Percentiles rank a stretch among this genome's conserved stretches.
Conservation (phyloP, 2,113 vertebrate species). For the Poeciliopsis retropinna region DNA sequence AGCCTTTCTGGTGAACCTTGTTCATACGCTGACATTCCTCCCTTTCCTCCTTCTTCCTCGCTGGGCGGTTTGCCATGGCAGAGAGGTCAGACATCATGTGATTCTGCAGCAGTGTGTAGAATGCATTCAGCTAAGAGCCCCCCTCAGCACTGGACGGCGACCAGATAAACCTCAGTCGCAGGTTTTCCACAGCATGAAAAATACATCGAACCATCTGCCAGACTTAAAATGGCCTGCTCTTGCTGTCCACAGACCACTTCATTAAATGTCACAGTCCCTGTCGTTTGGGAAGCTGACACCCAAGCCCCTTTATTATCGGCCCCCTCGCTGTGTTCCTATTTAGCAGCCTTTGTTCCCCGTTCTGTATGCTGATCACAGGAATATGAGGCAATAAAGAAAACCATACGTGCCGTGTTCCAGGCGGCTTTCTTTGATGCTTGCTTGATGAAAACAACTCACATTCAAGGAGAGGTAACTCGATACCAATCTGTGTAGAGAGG, state of each 20-base stretch:
- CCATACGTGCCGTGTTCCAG: slow-evolving; percentile 18
- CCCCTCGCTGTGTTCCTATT: slow-evolving; percentile 38
- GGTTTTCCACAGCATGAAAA: slow-evolving; percentile 75
- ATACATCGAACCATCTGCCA: slow-evolving; percentile 72
- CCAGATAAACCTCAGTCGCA: slow-evolving; percentile 72
- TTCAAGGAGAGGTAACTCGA: slow-evolving; percentile 46
- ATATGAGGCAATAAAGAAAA: slow-evolving; percentile 41
- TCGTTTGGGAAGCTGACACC: slow-evolving; percentile 32
- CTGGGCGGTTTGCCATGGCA: slow-evolving; percentile 75
- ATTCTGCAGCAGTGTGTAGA: slow-evolving; percentile 78
- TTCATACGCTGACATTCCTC: slow-evolving; percentile 59
- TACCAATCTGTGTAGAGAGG: slow-evolving; percentile 23
- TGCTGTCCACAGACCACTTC: slow-evolving; percentile 60
- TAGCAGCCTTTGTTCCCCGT: slow-evolving; percentile 39
- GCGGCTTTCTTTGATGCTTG: slow-evolving; percentile 40
- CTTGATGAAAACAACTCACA: slow-evolving; percentile 50
- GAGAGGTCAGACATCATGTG: slow-evolving; percentile 81
- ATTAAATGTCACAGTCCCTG: slow-evolving; percentile 52
- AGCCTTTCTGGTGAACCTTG: slow-evolving; percentile 31
- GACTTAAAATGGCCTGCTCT: slow-evolving; percentile 55
- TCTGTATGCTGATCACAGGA: slow-evolving; percentile 50
- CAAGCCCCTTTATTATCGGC: slow-evolving; percentile 49
- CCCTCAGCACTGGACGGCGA: slow-evolving; percentile 70
- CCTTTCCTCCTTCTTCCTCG: slow-evolving; percentile 62
- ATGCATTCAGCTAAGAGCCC: slow-evolving; percentile 72